Percentiles rank a stretch among this genome's conserved stretches.
Conservation (phyloP, 2,888 invertebrate genomes). For the Nephrotoma guestfalica region DNA sequence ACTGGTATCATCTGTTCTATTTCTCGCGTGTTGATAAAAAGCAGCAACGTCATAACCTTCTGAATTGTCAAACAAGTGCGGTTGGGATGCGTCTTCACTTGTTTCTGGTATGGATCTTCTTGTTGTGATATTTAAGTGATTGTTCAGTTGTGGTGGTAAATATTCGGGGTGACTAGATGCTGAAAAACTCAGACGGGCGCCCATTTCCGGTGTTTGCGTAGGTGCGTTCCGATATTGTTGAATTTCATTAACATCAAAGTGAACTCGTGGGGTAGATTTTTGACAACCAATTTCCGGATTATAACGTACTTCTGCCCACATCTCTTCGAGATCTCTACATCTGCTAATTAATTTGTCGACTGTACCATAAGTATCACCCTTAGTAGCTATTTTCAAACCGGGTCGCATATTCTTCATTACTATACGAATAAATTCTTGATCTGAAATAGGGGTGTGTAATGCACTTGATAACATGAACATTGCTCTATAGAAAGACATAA, state of each 20-base stretch:
- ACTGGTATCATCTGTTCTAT: too few relatives aligned
- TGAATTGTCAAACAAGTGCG: not conserved
- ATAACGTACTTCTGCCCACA: not conserved
- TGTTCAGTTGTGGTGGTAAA: too few relatives aligned
- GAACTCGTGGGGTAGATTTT: not conserved
- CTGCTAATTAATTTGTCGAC: not conserved
- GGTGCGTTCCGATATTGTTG: not conserved
- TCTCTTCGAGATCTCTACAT: not conserved
- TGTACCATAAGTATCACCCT: not conserved
- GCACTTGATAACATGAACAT: not conserved
- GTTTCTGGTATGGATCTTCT: too few relatives aligned
- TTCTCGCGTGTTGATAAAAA: too few relatives aligned
- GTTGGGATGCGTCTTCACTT: too few relatives aligned
- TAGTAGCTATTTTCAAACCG: not conserved
- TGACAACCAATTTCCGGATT: not conserved
- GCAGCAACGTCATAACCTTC: not conserved
- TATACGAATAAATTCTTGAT: not conserved
- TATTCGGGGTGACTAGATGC: too few relatives aligned
- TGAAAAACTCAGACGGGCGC: too few relatives aligned
- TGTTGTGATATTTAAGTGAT: too few relatives aligned
- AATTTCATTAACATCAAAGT: not conserved
- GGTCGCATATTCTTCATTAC: not conserved
- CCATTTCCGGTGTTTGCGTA: too few relatives aligned
- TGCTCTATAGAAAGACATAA: not conserved
- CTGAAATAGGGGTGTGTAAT: not conserved